These are phyloP conservation scores for Pollenia amentaria DNA, from an alignment of 2,888 invertebrate genomes.

Conservation along the genomic window DNA sequence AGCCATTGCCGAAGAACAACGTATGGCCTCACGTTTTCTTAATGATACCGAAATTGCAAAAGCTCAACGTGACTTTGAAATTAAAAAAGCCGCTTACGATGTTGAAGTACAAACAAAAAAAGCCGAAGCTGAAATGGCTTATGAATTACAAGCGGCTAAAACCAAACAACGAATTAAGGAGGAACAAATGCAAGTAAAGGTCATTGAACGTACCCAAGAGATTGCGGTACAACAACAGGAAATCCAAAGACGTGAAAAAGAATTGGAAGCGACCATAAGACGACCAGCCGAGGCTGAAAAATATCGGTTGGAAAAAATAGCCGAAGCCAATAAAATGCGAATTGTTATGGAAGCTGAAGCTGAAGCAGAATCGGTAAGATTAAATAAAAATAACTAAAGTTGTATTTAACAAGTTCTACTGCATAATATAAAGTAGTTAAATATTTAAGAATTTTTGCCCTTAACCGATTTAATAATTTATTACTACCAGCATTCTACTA, in stretches of 20 bases:
- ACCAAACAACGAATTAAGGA: conserved; percentile 98
- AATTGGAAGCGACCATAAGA: conserved; percentile 95
- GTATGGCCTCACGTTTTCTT: conserved; percentile 96
- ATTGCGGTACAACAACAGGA: conserved; percentile 98
- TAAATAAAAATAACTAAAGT: not conserved
- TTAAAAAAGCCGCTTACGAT: conserved; percentile 98
- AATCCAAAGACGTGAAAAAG: conserved; percentile 95
- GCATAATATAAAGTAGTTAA: no score
- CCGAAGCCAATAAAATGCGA: conserved; percentile 95
- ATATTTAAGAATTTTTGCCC: no score
- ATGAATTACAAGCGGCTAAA: conserved; percentile 96
- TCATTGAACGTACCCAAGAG: conserved; percentile 96
- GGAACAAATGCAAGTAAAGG: conserved; percentile 98
- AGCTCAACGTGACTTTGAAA: conserved; percentile 97
- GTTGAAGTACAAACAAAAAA: conserved; percentile 96
- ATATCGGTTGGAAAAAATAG: conserved; percentile 94
- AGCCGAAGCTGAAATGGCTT: conserved; percentile 97
- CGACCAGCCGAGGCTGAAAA: conserved; percentile 99
- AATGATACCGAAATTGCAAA: conserved; percentile 99
- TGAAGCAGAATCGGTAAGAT: conserved; percentile 92
- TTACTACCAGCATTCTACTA: no score
- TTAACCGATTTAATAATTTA: no score
- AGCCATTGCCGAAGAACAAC: conserved; percentile 97
- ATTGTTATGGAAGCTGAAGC: conserved; percentile 98
- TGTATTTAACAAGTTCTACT: no score